Conservation (phyloP, 2,797 vertebrate species). For the Eupleurogrammus muticus region DNA sequence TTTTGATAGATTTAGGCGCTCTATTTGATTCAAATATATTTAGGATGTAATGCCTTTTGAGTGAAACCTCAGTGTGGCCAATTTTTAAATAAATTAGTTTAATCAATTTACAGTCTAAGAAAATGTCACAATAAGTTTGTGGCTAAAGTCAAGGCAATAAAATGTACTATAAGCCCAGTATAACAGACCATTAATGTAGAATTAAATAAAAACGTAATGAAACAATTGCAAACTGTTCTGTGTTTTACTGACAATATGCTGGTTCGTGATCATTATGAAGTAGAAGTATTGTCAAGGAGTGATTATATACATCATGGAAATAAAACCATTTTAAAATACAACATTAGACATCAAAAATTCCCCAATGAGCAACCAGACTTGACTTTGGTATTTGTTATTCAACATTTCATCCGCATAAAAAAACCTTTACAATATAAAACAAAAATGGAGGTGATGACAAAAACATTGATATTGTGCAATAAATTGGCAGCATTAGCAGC, state of each 20-base stretch:
- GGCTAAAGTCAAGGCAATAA: not conserved
- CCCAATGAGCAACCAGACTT: slow-evolving; percentile 12
- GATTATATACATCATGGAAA: not conserved
- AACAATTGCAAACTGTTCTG: not conserved
- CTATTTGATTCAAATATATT: slow-evolving; percentile 10
- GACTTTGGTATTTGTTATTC: slow-evolving; percentile 17
- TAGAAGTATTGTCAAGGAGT: not conserved
- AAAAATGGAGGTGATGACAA: slow-evolving; percentile 9
- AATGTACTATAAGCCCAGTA: not conserved
- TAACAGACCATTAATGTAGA: not conserved
- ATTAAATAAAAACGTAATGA: not conserved
- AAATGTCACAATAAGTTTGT: slow-evolving; percentile 6
- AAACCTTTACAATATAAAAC: slow-evolving; percentile 31
- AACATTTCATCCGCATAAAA: slow-evolving; percentile 26
- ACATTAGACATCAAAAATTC: slow-evolving; percentile 5
- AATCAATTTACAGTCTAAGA: slow-evolving; percentile 49
- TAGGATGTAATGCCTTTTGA: slow-evolving; percentile 16
- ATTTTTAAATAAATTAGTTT: slow-evolving; percentile 69
- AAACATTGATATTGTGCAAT: slow-evolving; percentile 40
- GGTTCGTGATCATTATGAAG: not conserved
- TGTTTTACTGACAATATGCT: not conserved
- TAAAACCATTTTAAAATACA: slow-evolving; percentile 8
- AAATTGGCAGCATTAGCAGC: slow-evolving; percentile 44
- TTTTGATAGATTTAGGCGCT: too few relatives aligned
- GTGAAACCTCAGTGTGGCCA: slow-evolving; percentile 22